Evolutionary conservation across 2,113 vertebrate genomes (phyloP).

Genomic region (Columbina picui): DNA sequence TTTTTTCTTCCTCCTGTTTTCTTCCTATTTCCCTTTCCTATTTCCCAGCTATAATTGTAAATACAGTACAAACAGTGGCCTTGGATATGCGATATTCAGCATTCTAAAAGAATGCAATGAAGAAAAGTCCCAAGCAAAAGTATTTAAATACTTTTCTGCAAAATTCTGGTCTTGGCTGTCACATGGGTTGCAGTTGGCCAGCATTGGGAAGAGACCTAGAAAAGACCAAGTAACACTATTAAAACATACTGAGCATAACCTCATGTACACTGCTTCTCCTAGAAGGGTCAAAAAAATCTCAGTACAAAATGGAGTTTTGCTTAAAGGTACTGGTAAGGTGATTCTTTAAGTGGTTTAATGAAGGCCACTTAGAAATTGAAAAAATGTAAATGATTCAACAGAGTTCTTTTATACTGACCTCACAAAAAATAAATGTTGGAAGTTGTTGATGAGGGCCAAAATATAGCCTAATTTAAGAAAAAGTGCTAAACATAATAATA

Average conservation of each 20-base stretch:
- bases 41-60: background rate
- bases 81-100: background rate
- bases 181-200: background rate
- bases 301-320: background rate
- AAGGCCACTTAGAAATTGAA: background rate
- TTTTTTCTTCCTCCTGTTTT: background rate
- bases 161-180: background rate
- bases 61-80: background rate
- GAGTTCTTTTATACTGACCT: background rate
- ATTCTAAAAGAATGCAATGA: background rate
- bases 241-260: background rate
- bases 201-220: background rate
- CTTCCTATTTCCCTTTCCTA: background rate
- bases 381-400: background rate
- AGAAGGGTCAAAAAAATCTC: background rate
- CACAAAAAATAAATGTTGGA: background rate
- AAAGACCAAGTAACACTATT: background rate
- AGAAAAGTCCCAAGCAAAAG: background rate
- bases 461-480: background rate
- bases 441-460: background rate
- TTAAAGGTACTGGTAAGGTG: background rate
- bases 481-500: background rate
- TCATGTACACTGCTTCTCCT: background rate
- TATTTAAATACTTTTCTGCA: background rate
- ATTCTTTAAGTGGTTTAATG: background rate